phyloP scores from a whole-genome alignment of 2,797 vertebrate species.

The Lepidocolaptes lacrymiger region DNA sequence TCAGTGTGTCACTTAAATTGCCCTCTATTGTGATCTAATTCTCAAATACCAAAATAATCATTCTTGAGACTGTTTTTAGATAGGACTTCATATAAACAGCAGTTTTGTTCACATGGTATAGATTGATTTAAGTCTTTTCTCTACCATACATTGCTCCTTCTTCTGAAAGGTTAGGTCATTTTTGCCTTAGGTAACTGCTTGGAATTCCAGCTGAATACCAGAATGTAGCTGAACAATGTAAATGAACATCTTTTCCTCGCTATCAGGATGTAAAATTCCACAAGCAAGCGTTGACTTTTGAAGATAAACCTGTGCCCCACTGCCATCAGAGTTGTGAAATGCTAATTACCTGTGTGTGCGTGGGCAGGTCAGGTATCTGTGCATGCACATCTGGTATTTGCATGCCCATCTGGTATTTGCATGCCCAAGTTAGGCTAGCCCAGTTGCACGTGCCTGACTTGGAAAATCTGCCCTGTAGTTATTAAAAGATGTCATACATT shows the following conservation, averaged over 20 bases:
- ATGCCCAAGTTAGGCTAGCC: neutral
- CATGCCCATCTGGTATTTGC: slow-evolving; percentile 3
- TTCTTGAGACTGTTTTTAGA: slow-evolving; percentile 61
- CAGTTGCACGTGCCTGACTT: slow-evolving; percentile 17
- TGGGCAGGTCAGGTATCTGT: neutral
- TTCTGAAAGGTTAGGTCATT: neutral
- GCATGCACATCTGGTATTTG: slow-evolving; percentile 4
- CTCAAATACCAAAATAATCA: slow-evolving; percentile 65
- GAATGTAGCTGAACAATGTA: neutral
- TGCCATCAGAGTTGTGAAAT: neutral
- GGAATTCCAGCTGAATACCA: neutral
- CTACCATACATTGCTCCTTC: neutral
- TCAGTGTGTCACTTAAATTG: slow-evolving; percentile 32
- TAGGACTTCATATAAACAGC: neutral
- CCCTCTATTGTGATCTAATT: slow-evolving; percentile 54
- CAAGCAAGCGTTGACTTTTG: neutral
- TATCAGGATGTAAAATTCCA: neutral
- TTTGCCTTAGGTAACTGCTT: neutral
- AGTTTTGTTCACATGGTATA: neutral
- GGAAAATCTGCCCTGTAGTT: slow-evolving; percentile 30
- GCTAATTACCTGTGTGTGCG: neutral
- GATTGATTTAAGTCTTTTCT: neutral
- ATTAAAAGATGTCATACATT: neutral
- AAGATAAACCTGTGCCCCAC: neutral
- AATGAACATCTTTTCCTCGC: neutral